These are phyloP conservation scores for Oreohelix idahoensis DNA, from an alignment of 1,140 invertebrate genomes.

Conservation along the genomic window DNA sequence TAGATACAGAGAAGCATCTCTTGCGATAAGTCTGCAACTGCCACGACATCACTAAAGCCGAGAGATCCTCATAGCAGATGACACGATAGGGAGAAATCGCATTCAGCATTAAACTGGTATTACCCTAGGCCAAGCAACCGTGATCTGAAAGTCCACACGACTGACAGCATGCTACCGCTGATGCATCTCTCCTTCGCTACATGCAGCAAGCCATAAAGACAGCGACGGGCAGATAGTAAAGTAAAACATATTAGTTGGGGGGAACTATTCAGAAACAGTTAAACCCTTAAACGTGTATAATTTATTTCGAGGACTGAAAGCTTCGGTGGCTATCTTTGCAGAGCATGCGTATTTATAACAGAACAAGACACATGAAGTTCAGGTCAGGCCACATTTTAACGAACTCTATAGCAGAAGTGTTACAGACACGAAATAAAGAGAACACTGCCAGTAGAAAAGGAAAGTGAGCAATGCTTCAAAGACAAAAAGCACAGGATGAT, in stretches of 20 bases:
- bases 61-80: neutral
- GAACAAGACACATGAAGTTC: neutral
- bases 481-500: neutral
- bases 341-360: neutral
- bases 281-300: neutral
- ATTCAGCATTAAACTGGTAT: neutral
- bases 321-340: slow-evolving; percentile 25
- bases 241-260: neutral
- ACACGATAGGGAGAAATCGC: neutral
- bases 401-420: neutral
- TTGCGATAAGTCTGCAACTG: neutral
- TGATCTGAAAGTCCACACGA: neutral
- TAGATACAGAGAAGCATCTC: neutral
- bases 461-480: neutral
- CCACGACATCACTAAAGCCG: neutral
- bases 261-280: neutral
- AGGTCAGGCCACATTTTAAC: neutral
- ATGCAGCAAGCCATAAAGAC: slow-evolving; percentile 17
- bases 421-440: neutral
- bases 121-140: slow-evolving; percentile 5
- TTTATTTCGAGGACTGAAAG: neutral
- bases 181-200: slow-evolving; percentile 30
- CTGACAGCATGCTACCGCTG: slow-evolving; percentile 22
- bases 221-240: neutral
- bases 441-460: neutral